Evolutionary conservation across 2,797 vertebrate genomes (phyloP).

Genomic region (Sebastes ruberrimus): DNA sequence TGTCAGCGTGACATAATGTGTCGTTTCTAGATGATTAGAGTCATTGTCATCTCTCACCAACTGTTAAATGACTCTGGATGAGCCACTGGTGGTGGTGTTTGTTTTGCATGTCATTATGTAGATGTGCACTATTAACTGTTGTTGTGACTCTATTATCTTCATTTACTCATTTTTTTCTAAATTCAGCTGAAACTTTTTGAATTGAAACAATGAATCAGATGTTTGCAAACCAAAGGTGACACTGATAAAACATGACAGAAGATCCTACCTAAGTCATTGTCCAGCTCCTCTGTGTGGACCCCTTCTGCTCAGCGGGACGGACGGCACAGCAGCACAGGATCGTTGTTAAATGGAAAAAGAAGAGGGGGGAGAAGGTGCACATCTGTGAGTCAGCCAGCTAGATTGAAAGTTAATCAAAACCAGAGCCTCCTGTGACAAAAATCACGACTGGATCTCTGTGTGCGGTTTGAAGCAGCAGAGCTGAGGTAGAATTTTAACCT

Average conservation of each 20-base stretch:
- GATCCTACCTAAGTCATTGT: constrained; percentile 96
- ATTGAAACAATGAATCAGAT: background rate
- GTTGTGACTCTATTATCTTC: background rate
- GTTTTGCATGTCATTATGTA: background rate
- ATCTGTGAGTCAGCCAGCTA: constrained; percentile 16
- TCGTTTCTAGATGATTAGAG: constrained; percentile 29
- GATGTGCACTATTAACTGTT: background rate
- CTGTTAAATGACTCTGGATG: constrained; percentile 1
- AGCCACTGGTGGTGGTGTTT: background rate
- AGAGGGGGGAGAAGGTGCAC: background rate
- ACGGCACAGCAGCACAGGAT: constrained; percentile 76
- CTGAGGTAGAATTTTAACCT: background rate
- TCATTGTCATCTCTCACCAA: constrained; percentile 4
- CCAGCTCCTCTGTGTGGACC: constrained; percentile 99
- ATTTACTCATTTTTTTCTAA: background rate
- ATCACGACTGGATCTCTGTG: background rate
- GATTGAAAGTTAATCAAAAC: constrained; percentile 48
- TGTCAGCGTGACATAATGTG: constrained; percentile 4
- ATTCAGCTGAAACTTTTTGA: background rate
- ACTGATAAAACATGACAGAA: constrained; percentile 46
- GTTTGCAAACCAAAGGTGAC: background rate
- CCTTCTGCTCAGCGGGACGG: constrained; percentile 93
- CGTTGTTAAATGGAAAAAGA: background rate
- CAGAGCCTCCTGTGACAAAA: background rate
- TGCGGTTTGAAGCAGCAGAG: background rate